A percentile compares a stretch with the other conserved stretches of the same genome.
Conservation (phyloP, 1,140 invertebrate genomes). For the Danaus melanippus region DNA sequence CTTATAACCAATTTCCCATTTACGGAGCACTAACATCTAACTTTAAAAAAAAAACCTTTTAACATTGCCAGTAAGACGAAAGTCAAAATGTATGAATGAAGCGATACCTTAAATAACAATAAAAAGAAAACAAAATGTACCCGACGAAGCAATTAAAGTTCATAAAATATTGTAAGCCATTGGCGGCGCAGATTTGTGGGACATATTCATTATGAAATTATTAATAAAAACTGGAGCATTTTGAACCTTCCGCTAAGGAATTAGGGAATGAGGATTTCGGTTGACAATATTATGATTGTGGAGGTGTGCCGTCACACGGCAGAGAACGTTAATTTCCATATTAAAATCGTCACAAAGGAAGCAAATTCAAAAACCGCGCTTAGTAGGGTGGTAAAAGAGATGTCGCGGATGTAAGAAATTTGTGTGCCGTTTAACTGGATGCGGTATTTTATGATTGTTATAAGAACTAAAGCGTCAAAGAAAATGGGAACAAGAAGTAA, state of each 20-base stretch:
- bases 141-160: conserved; percentile 17
- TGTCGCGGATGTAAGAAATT: conserved; percentile 23
- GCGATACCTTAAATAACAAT: too few relatives aligned
- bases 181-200: conserved; percentile 30
- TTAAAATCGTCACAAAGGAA: conserved; percentile 71
- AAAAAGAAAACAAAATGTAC: conserved; percentile 13
- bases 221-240: conserved; percentile 7
- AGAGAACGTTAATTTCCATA: conserved; percentile 70
- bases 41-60: too few relatives aligned
- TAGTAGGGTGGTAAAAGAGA: conserved; percentile 35
- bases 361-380: conserved; percentile 67
- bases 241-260: conserved; percentile 15
- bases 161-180: conserved; percentile 33
- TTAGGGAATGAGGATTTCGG: conserved; percentile 25
- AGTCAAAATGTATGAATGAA: too few relatives aligned
- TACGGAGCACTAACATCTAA: too few relatives aligned
- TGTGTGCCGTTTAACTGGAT: conserved; percentile 20
- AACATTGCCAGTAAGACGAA: too few relatives aligned
- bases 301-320: conserved; percentile 57
- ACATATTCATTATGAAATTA: conserved; percentile 29
- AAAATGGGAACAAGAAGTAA: too few relatives aligned
- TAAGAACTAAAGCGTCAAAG: too few relatives aligned
- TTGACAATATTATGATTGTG: conserved; percentile 48
- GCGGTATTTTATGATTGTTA: conserved; percentile 14
- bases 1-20: too few relatives aligned